A percentile compares a stretch with the other conserved stretches of the same genome.
Conservation (phyloP, 2,888 invertebrate species). For the Ochropleura leucogaster region DNA sequence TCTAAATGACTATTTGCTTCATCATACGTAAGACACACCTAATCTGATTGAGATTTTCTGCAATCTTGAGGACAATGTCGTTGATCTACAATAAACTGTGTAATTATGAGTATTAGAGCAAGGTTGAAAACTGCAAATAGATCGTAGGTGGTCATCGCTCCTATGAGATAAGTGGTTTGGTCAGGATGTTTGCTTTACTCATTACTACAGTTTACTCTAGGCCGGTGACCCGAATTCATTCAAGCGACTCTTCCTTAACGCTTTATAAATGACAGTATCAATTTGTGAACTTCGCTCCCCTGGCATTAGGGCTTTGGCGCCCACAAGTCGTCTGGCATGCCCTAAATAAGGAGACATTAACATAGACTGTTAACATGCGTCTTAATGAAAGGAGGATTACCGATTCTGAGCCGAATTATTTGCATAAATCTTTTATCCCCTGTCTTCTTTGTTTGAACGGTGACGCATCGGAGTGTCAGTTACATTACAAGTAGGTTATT, state of each 20-base stretch:
- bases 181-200: conserved; percentile 53
- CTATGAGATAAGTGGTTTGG: conserved; percentile 47
- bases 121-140: conserved; percentile 36
- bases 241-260: conserved; percentile 42
- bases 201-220: conserved; percentile 50
- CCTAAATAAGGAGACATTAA: conserved; percentile 48
- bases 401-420: conserved; percentile 40
- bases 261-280: conserved; percentile 42
- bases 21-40: conserved; percentile 38
- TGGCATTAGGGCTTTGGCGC: conserved; percentile 47
- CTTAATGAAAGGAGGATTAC: conserved; percentile 49
- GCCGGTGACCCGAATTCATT: conserved; percentile 47
- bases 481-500: conserved; percentile 56
- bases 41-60: conserved; percentile 28
- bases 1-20: conserved; percentile 62
- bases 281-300: conserved; percentile 37
- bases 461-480: conserved; percentile 55
- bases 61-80: conserved; percentile 11
- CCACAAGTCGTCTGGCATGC: conserved; percentile 47
- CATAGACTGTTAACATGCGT: conserved; percentile 39
- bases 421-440: conserved; percentile 51
- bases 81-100: background rate
- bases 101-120: conserved; percentile 30
- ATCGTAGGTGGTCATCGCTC: conserved; percentile 51
- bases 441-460: conserved; percentile 41